These are phyloP conservation scores for Volucella zonaria DNA, from an alignment of 2,888 invertebrate genomes.

Conservation along the genomic window DNA sequence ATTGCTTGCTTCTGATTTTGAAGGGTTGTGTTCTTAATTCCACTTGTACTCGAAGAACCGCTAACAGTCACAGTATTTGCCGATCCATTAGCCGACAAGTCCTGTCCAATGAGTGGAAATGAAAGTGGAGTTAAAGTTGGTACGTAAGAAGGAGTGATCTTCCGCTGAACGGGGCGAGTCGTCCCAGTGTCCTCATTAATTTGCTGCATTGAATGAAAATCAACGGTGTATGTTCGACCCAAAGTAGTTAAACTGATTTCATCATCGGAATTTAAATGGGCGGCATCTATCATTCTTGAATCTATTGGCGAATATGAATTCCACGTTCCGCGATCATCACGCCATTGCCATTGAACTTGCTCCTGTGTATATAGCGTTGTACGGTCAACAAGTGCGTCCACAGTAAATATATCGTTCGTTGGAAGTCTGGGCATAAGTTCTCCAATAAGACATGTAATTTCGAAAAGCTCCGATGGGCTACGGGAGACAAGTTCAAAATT, in stretches of 20 bases:
- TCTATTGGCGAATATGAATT: constrained; percentile 97
- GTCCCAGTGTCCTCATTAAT: constrained; percentile 99
- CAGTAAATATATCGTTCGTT: constrained; percentile 96
- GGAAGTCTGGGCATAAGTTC: constrained; percentile 98
- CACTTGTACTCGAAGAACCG: constrained; percentile 19
- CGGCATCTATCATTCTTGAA: constrained; percentile 96
- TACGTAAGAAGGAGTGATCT: constrained; percentile 86
- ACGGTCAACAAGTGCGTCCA: constrained; percentile 93
- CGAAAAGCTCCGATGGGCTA: constrained; percentile 97
- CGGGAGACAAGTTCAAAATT: constrained; percentile 94
- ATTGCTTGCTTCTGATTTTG: constrained; percentile 8
- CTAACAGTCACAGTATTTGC: constrained; percentile 67
- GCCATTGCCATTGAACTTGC: constrained; percentile 97
- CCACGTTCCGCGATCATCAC: constrained; percentile 96
- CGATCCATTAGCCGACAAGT: constrained; percentile 76
- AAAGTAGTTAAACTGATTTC: constrained; percentile 96
- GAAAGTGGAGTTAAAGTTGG: constrained; percentile 74
- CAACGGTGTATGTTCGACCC: constrained; percentile 97
- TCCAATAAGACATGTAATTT: constrained; percentile 97
- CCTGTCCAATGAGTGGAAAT: constrained; percentile 77
- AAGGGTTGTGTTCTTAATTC: constrained; percentile 16
- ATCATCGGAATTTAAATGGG: constrained; percentile 96
- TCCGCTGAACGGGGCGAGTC: constrained; percentile 94
- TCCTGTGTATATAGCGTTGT: constrained; percentile 88
- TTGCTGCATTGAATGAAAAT: constrained; percentile 98